phyloP scores from a whole-genome alignment of 30 jellyfish, hydroid and myxozoan species.

The Mastigias papua region DNA sequence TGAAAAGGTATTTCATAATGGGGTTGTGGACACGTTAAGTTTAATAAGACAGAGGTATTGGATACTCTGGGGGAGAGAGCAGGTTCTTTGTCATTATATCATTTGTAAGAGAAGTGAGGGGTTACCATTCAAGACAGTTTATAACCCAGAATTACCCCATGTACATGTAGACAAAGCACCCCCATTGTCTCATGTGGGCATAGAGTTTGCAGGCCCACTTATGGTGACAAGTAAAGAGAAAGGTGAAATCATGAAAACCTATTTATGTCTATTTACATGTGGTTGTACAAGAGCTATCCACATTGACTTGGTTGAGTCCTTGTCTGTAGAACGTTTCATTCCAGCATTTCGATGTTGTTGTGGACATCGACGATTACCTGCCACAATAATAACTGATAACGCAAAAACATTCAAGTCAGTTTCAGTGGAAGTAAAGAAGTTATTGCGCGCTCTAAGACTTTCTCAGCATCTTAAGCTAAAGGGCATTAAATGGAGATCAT shows the following conservation, averaged over 20 bases:
- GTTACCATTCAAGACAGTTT: conserved; percentile 33
- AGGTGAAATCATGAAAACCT: too few relatives aligned
- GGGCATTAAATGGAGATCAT: too few relatives aligned
- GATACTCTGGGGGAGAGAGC: conserved; percentile 54
- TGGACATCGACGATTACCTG: too few relatives aligned
- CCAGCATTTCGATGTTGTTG: too few relatives aligned
- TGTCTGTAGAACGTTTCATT: too few relatives aligned
- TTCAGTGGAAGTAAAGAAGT: too few relatives aligned
- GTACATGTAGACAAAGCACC: conserved; percentile 39
- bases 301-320: too few relatives aligned
- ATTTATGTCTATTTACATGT: too few relatives aligned
- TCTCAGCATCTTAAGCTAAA: too few relatives aligned
- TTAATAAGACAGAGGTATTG: conserved; percentile 6
- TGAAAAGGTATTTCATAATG: conserved; percentile 46
- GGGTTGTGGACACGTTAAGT: conserved; percentile 50
- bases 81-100: conserved; percentile 31
- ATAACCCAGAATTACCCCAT: conserved; percentile 31
- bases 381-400: too few relatives aligned
- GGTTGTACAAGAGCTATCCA: too few relatives aligned
- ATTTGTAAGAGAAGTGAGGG: conserved; percentile 62
- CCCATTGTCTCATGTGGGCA: conserved; percentile 34
- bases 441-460: conserved; percentile 36
- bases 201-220: conserved; percentile 45
- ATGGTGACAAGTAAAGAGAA: conserved; percentile 1
- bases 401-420: too few relatives aligned